phyloP scores from a whole-genome alignment of 2,888 invertebrate species.

The Entomobrya multifasciata region DNA sequence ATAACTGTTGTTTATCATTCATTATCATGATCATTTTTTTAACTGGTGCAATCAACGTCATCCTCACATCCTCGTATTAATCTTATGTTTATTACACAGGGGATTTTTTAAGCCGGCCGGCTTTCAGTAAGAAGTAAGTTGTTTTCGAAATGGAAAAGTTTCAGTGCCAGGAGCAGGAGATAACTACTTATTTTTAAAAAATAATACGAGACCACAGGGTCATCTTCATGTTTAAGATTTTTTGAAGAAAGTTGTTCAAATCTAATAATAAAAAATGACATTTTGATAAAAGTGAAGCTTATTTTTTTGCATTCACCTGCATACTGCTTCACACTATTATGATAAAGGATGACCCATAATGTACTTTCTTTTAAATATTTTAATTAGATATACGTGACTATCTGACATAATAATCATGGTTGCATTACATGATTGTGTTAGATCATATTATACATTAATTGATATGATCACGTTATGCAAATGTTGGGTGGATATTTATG shows the following conservation, averaged over 20 bases:
- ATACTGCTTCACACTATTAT: constrained; percentile 21
- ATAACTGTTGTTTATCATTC: constrained; percentile 7
- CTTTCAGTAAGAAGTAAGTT: constrained; percentile 35
- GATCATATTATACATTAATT: too few relatives aligned
- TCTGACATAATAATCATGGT: constrained; percentile 45
- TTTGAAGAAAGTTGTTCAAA: neutral
- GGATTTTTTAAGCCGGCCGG: constrained; percentile 54
- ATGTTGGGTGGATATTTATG: too few relatives aligned
- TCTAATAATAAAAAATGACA: neutral
- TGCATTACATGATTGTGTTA: constrained; percentile 61
- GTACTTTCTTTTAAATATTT: constrained; percentile 26
- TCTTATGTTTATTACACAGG: too few relatives aligned
- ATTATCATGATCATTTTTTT: constrained; percentile 8
- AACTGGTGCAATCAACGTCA: constrained; percentile 38
- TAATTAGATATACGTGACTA: neutral
- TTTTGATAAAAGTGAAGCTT: too few relatives aligned
- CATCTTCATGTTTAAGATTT: neutral
- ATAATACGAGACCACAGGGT: constrained; percentile 30
- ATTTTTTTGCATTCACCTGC: constrained; percentile 8
- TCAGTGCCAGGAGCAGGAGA: constrained; percentile 38
- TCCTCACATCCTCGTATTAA: too few relatives aligned
- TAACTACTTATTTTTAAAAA: constrained; percentile 24
- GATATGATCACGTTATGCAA: too few relatives aligned
- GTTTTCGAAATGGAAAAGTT: constrained; percentile 59
- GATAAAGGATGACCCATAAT: too few relatives aligned